Base-by-base conservation (phyloP, 1,140 invertebrate genomes). In the Schmidtea mediterranea region DNA sequence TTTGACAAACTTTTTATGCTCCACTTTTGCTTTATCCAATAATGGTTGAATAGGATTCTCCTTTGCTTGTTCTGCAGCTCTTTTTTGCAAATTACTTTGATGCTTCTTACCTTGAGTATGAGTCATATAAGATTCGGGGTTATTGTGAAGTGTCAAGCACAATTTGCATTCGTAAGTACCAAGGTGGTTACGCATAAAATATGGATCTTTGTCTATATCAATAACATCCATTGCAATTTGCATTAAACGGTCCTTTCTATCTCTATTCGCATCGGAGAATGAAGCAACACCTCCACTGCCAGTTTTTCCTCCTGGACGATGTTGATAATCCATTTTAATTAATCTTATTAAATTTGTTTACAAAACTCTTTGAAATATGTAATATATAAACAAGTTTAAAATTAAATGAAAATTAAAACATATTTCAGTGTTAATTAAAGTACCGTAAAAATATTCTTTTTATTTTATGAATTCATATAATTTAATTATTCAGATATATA, bases 51-150 rank as follows among this genome's bases (percentile, higher is more conserved):
- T 73, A 0, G 87, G 87, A 9, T 81, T 76, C 69, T 97, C 90
- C 62, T 92, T 90, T 2, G 90, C 89, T 68, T 98, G 90, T 66
- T 95, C 95, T 0, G 90, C 90, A 45, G 90, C 90, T 68, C 92
- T 71, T 36, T 90, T 71, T 6, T 55, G 62, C 58, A 99, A 72
- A 69, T 98, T 99, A 0, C 86, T 82, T 65, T 99, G 92, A 80
- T 98, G 92, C 58, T 98, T 99, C 62, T 99, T 99, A n/a, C 92
- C 92, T 67, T 98, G 92, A 0, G 92, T 99, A 58, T 98, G 92
- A 12, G 92, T 90, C 56, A 99, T 71, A 61, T 98, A 98, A 61
- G 84, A 94, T 1, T 90, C 92, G 68, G 98, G 92, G 70, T 98
- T 98, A 58, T 97, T 98, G 61, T 98, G 92, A 12, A 98, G 69